These are phyloP conservation scores for Choloepus hoffmanni DNA, from an alignment of 2,113 vertebrate species.

Conservation along the genomic window DNA sequence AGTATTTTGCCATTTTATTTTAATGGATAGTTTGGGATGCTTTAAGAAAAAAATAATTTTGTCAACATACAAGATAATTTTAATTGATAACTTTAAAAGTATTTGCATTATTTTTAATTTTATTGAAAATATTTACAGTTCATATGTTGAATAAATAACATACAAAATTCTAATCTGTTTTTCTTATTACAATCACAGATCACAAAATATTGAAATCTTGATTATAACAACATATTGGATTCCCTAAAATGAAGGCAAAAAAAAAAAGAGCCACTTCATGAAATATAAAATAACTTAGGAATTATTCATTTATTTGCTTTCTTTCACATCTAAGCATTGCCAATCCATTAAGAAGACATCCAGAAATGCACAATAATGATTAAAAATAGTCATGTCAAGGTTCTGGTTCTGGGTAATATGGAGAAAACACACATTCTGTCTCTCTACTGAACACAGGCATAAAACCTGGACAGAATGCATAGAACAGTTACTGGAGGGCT, in stretches of 20 bases:
- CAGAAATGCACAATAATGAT: background rate
- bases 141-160: background rate
- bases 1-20: background rate
- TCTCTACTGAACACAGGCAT: too few species aligned
- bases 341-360: background rate
- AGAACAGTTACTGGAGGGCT: too few species aligned
- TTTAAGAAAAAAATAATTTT: background rate
- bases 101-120: background rate
- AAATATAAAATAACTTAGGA: background rate
- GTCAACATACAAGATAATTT: background rate
- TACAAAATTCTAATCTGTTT: background rate
- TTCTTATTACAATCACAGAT: background rate
- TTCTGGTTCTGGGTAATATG: too few species aligned
- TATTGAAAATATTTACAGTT: background rate
- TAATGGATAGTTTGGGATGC: background rate
- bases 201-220: background rate
- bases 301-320: background rate
- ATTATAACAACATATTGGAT: background rate
- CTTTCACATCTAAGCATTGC: background rate
- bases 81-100: background rate
- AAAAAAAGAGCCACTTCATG: background rate
- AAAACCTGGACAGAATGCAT: too few species aligned
- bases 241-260: background rate
- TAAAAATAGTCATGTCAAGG: background rate
- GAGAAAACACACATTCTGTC: too few species aligned